Evolutionary conservation across 2,113 vertebrate genomes (phyloP).

Genomic region (Acanthochromis polyacanthus): DNA sequence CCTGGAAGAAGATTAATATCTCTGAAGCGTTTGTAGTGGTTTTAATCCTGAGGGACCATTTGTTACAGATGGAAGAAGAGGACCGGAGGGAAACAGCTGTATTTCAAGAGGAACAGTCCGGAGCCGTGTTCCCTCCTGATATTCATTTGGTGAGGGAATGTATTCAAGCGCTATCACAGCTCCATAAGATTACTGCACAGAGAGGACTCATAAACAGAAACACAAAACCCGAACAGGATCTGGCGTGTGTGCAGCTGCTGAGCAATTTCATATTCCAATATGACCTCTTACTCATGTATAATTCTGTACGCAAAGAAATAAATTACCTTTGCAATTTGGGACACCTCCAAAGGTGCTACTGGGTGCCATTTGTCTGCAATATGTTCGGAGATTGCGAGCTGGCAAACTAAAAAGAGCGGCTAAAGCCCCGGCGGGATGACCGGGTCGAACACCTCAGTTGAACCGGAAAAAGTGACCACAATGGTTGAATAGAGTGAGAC

Average conservation of each 20-base stretch:
- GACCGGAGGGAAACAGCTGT: constrained; percentile 68
- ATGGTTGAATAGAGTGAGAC: constrained; percentile 43
- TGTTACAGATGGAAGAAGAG: constrained; percentile 57
- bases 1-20: constrained; percentile 67
- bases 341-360: constrained; percentile 49
- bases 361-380: constrained; percentile 46
- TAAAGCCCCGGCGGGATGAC: constrained; percentile 47
- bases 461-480: constrained; percentile 64
- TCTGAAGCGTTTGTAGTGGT: constrained; percentile 70
- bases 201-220: constrained; percentile 61
- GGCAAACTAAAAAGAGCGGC: constrained; percentile 35
- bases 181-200: constrained; percentile 51
- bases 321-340: constrained; percentile 75
- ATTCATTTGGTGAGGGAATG: constrained; percentile 59
- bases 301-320: constrained; percentile 61
- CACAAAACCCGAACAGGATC: constrained; percentile 57
- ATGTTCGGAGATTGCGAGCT: constrained; percentile 14
- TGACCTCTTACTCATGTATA: constrained; percentile 64
- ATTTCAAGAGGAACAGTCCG: constrained; percentile 74
- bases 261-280: constrained; percentile 64
- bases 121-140: constrained; percentile 53
- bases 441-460: constrained; percentile 53
- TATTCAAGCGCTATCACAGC: constrained; percentile 46
- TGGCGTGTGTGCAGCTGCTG: constrained; percentile 53
- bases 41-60: constrained; percentile 69